phyloP scores from a whole-genome alignment of 2,113 vertebrate species.

The Salvelinus alpinus region DNA sequence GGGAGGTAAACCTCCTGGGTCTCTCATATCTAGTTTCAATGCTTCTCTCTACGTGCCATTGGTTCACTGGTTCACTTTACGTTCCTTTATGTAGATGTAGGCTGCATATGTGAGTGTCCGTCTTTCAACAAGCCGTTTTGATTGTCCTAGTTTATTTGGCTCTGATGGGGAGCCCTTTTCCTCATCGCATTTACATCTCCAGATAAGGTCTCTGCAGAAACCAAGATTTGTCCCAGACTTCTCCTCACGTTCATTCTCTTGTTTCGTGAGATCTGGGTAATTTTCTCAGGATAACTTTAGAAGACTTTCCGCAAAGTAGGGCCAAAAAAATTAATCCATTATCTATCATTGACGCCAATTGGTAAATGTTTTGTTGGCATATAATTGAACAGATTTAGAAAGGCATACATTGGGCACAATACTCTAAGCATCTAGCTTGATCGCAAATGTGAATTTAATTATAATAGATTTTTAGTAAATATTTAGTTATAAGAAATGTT shows the following conservation, averaged over 20 bases:
- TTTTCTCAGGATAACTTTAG: slow-evolving; percentile 10
- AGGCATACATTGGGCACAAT: neutral
- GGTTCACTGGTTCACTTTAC: slow-evolving; percentile 5
- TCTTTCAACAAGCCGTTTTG: slow-evolving; percentile 35
- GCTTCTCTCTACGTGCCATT: slow-evolving; percentile 4
- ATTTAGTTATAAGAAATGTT: neutral
- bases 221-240: slow-evolving; percentile 19
- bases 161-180: slow-evolving; percentile 19
- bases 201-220: slow-evolving; percentile 22
- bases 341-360: neutral
- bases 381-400: neutral
- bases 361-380: no score
- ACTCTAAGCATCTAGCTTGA: neutral
- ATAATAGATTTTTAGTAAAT: no score
- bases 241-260: slow-evolving; percentile 21
- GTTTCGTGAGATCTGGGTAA: neutral
- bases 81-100: slow-evolving; percentile 21
- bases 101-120: slow-evolving; percentile 8
- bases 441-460: neutral
- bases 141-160: slow-evolving; percentile 20
- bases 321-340: neutral
- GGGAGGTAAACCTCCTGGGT: slow-evolving; percentile 21
- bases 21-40: slow-evolving; percentile 8
- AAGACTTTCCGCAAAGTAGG: slow-evolving; percentile 10
- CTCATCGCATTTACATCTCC: slow-evolving; percentile 24